These are phyloP conservation scores for Tenthredo mesomela DNA, from an alignment of 2,888 invertebrate species.

Conservation along the genomic window DNA sequence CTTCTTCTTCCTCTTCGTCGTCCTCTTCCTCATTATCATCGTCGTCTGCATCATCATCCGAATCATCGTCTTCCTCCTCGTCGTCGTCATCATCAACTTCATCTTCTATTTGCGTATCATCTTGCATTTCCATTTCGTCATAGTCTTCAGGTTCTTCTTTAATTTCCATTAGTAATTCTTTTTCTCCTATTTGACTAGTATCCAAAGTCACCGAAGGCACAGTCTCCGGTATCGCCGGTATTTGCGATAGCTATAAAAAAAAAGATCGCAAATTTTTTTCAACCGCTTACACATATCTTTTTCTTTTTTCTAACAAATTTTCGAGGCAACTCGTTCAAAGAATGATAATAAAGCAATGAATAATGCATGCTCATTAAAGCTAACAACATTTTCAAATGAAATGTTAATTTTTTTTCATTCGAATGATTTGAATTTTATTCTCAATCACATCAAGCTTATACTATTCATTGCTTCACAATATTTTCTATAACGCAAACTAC, in stretches of 20 bases:
- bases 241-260: conserved; percentile 58
- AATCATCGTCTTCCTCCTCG: conserved; percentile 65
- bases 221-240: conserved; percentile 61
- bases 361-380: not conserved
- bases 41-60: conserved; percentile 64
- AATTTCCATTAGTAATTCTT: conserved; percentile 67
- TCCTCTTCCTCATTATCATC: conserved; percentile 56
- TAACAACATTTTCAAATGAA: not conserved
- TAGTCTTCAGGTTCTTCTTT: conserved; percentile 74
- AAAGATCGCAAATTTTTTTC: not conserved
- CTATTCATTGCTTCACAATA: not conserved
- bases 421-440: not conserved
- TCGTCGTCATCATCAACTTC: conserved; percentile 62
- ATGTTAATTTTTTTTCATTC: not conserved
- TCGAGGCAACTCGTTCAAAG: not conserved
- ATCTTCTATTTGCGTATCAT: conserved; percentile 64
- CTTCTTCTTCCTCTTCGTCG: conserved; percentile 52
- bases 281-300: not conserved
- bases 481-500: not conserved
- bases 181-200: conserved; percentile 60
- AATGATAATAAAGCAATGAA: not conserved
- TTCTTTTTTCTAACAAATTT: not conserved
- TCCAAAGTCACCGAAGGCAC: conserved; percentile 58
- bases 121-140: conserved; percentile 72
- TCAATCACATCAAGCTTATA: not conserved